A percentile compares a stretch with the other conserved stretches of the same genome.
These are phyloP conservation scores for Drosophila multiciliata DNA, from an alignment of 2,888 invertebrate genomes.

Conservation along the genomic window DNA sequence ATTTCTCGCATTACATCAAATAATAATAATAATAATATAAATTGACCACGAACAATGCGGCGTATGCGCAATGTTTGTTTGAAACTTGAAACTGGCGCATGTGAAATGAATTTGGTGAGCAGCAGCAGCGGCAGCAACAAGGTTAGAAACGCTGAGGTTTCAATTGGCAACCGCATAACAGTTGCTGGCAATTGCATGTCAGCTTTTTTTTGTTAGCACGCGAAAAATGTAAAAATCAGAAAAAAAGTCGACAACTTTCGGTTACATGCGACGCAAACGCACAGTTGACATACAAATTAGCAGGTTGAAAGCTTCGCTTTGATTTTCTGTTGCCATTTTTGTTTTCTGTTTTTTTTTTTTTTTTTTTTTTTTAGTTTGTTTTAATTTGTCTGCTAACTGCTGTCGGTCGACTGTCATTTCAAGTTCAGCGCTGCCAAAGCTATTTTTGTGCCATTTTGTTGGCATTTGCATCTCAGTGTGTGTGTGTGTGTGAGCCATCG, in stretches of 20 bases:
- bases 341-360: neutral
- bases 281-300: slow-evolving; percentile 76
- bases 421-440: slow-evolving; percentile 62
- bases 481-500: slow-evolving; percentile 27
- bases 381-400: slow-evolving; percentile 36
- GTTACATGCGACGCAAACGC: slow-evolving; percentile 35
- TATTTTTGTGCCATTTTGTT: slow-evolving; percentile 18
- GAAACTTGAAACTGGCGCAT: slow-evolving; percentile 48
- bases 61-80: slow-evolving; percentile 52
- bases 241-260: slow-evolving; percentile 32
- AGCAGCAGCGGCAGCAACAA: slow-evolving; percentile 30
- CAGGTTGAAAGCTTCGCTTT: slow-evolving; percentile 49
- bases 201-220: slow-evolving; percentile 53
- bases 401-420: slow-evolving; percentile 55
- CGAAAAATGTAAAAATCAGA: slow-evolving; percentile 42
- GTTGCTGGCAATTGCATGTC: slow-evolving; percentile 76
- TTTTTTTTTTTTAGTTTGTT: neutral
- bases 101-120: slow-evolving; percentile 65
- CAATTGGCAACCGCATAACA: slow-evolving; percentile 76
- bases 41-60: slow-evolving; percentile 21
- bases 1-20: slow-evolving; percentile 20
- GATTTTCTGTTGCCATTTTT: neutral
- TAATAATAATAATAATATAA: neutral
- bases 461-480: slow-evolving; percentile 3
- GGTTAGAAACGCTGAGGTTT: slow-evolving; percentile 45